Base-by-base conservation (phyloP, 2,113 vertebrate species). In the Lophius piscatorius region DNA sequence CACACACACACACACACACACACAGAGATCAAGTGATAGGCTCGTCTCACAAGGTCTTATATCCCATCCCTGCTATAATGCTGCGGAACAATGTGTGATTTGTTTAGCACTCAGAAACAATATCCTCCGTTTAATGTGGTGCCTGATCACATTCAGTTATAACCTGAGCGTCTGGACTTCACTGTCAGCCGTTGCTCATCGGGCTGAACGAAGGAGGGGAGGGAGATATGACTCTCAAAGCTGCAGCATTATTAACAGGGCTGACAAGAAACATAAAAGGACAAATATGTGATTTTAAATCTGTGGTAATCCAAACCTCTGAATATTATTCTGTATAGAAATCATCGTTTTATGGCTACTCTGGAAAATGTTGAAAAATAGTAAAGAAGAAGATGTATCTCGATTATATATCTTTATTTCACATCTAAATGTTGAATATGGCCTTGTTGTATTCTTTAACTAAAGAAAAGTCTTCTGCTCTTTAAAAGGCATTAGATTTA, bases 31-130 rank as follows among this genome's bases (percentile, higher is more conserved):
- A 63, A 6, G 45, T 29, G 70, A 79, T 69, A 59, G 56, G 18
- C 56, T 66, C 44, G 62, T 64, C 49, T 66, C 58, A 59, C 79
- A 63, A 57, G 81, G 81, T 80, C 78, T 86, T 74, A 70, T 75
- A 61, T 86, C 78, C 67, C 79, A 1, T 33, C 79, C 46, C 72
- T 20, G 17, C 17, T 5, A 23, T 48, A 55, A 51, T 70, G 34
- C 47, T 11, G 51, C 14, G 28, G 78, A 65, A 87, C 81, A 87
- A 67, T 69, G 76, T 29, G 13, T 0, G 13, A 42, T 58, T 82
- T 88, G 83, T 87, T 71, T 62, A 45, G 49, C 49, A 31, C 69
- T 44, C 63, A 54, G 78, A 62, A 63, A 75, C 69, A 47, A 66
- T 60, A 69, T 81, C 72, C 64, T 67, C 29, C 49, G 49, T 69